A percentile compares a stretch with the other conserved stretches of the same genome.
These are phyloP conservation scores for Coracopsis vasa DNA, from an alignment of 2,113 vertebrate genomes.

Conservation along the genomic window DNA sequence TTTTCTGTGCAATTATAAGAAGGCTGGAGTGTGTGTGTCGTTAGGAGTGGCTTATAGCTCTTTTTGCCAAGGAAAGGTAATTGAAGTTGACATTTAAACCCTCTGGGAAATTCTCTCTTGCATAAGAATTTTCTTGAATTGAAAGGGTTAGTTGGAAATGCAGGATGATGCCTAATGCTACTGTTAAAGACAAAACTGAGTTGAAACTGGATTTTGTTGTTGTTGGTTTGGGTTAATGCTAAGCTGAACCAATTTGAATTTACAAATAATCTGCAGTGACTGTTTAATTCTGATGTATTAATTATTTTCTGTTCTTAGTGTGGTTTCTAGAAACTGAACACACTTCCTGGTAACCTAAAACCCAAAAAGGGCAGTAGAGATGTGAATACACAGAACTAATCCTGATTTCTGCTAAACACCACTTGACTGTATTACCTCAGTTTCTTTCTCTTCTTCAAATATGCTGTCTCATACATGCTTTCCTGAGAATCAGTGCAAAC, in stretches of 20 bases:
- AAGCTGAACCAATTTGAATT: neutral
- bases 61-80: neutral
- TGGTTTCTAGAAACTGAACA: neutral
- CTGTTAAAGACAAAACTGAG: neutral
- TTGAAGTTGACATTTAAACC: neutral
- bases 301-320: neutral
- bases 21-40: neutral
- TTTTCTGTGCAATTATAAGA: neutral
- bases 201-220: neutral
- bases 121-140: neutral
- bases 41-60: neutral
- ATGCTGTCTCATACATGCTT: neutral
- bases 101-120: neutral
- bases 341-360: neutral
- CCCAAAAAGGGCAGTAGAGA: neutral
- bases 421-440: neutral
- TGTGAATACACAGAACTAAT: neutral
- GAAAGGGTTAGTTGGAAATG: neutral
- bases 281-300: neutral
- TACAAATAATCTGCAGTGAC: neutral
- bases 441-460: neutral
- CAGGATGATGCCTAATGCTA: neutral
- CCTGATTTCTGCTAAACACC: neutral
- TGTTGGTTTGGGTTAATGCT: neutral
- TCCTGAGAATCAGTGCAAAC: neutral